Evolutionary conservation across 2,888 invertebrate genomes (phyloP), one percentile per base, ranked within the genome.

Genomic region (Drosophila infuscata): DNA sequence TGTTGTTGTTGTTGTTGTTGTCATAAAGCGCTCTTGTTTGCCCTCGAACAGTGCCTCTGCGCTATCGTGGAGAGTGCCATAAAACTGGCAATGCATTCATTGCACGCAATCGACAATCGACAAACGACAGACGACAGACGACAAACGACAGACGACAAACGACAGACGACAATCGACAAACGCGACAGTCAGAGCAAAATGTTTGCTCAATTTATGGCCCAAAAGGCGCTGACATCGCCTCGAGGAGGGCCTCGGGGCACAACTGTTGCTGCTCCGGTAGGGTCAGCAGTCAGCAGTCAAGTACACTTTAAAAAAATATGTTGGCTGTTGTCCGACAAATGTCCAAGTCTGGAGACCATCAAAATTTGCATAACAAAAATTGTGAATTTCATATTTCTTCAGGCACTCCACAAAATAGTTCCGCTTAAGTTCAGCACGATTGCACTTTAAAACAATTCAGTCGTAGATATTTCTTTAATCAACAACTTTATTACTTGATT

Each of bases 21-120:
- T 73, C 78, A 82, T 78, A 82, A 79, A 79, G 69, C 79, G 79
- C 54, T 79, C 51, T 83, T 78, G 68, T 79, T 75, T 88, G 86
- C 76, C 91, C 88, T 81, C 82, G 84, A 68, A 60, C 68, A 58
- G 66, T 59, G 54, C 68, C 81, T 76, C n/a, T 32, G n/a, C 30
- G 72, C 69, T 84, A 84, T 79, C 88, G 73, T 60, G 60, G 67
- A 82, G 76, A 90, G 89, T 74, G 77, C 49, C 90, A 88, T 88
- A 88, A 88, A 88, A 86, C 76, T 89, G 83, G 85, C 91, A 90
- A 83, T 83, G 84, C 84, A 90, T 88, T 84, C 90, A 90, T 88
- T 84, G 87, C 90, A 81, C 70, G 89, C 88, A 88, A 88, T 87
- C 88, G 65, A 76, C 84, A 78, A 70, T 69, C 82, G 60, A 62